phyloP scores from a whole-genome alignment of 2,888 invertebrate genomes.

The Argyresthia goedartella region DNA sequence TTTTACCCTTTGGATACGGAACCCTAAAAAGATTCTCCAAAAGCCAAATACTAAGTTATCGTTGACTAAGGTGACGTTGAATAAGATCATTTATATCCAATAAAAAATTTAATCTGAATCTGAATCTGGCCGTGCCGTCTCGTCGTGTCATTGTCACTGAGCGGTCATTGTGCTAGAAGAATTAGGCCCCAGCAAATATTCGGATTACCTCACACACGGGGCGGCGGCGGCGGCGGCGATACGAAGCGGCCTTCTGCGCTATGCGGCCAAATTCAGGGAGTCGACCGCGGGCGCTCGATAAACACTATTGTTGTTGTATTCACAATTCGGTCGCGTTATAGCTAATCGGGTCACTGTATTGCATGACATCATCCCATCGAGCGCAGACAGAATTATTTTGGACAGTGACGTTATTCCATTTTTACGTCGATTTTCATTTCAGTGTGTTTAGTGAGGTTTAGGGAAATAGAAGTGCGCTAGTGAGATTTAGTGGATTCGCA shows the following conservation, averaged over 20 bases:
- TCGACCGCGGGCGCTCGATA: not conserved
- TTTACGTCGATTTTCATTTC: conserved; percentile 21
- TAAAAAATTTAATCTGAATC: no score
- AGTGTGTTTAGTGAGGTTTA: not conserved
- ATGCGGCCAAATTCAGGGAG: conserved; percentile 24
- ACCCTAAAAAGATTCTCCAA: no score
- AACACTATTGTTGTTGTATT: conserved; percentile 23
- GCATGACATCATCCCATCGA: conserved; percentile 52
- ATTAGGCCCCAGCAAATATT: no score
- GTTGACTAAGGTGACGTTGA: no score
- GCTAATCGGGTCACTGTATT: conserved; percentile 40
- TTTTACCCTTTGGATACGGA: no score
- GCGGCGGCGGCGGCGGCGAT: no score
- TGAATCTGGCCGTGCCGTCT: no score
- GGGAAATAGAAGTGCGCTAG: not conserved
- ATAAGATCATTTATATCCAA: no score
- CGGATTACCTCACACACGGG: no score
- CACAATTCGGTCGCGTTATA: conserved; percentile 23
- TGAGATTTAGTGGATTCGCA: conserved; percentile 2
- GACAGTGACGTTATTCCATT: conserved; percentile 49
- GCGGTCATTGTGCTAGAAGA: no score
- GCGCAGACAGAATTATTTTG: conserved; percentile 45
- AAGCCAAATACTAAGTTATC: no score
- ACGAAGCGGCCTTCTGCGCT: conserved; percentile 20
- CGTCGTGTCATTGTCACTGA: no score